Conservation (phyloP, 2,888 invertebrate species). For the Xylota segnis region DNA sequence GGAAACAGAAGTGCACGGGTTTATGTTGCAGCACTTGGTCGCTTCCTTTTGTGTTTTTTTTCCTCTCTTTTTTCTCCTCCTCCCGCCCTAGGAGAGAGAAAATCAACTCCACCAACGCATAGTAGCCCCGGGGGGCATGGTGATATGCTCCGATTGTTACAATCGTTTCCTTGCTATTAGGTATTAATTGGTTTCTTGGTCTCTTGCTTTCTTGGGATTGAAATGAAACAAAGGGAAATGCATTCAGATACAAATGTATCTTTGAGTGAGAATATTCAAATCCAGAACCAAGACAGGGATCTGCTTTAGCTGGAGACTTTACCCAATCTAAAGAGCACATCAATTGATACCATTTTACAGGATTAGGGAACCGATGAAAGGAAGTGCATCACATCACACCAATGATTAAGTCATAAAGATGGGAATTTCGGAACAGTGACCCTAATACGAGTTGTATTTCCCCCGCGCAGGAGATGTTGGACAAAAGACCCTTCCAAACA, state of each 20-base stretch:
- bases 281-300: too few species aligned
- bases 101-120: slow-evolving; percentile 43
- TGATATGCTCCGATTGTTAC: slow-evolving; percentile 51
- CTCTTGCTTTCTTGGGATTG: too few species aligned
- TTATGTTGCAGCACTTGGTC: slow-evolving; percentile 56
- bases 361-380: slow-evolving; percentile 14
- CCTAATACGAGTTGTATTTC: slow-evolving; percentile 11
- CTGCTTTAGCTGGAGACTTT: too few species aligned
- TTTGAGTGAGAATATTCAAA: too few species aligned
- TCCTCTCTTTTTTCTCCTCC: too few species aligned
- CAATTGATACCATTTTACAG: slow-evolving; percentile 4
- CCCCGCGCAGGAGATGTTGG: background rate
- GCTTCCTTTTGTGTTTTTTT: slow-evolving; percentile 47
- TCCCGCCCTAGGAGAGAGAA: slow-evolving; percentile 42
- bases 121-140: background rate
- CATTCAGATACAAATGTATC: too few species aligned
- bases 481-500: slow-evolving; percentile 41
- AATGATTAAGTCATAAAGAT: slow-evolving; percentile 15
- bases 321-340: too few species aligned
- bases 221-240: too few species aligned
- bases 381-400: slow-evolving; percentile 17
- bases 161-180: slow-evolving; percentile 33
- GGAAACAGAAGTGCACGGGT: slow-evolving; percentile 67
- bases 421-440: slow-evolving; percentile 21
- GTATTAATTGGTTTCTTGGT: slow-evolving; percentile 36